Conservation (phyloP, 1,140 invertebrate genomes). For the Scylla paramamosain region DNA sequence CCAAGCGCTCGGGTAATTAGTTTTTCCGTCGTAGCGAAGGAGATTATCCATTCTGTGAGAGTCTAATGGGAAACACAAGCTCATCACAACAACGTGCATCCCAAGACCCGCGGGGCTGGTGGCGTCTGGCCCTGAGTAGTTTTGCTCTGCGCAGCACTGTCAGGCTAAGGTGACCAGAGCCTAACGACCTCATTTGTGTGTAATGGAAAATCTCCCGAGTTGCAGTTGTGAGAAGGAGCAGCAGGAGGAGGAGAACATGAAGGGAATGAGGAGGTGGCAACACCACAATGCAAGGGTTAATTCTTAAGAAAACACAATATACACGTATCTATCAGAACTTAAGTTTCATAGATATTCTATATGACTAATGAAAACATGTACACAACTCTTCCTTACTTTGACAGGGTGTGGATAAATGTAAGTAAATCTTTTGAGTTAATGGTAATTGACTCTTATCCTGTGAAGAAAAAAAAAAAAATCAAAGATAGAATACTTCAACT, state of each 20-base stretch:
- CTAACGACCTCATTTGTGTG: not conserved
- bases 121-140: not conserved
- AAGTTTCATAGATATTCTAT: too few species aligned
- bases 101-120: not conserved
- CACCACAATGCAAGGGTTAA: not conserved
- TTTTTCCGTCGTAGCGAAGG: slow-evolving; percentile 28
- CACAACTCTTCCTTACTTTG: not conserved
- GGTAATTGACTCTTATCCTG: not conserved
- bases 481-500: not conserved
- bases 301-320: not conserved
- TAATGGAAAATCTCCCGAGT: not conserved
- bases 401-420: not conserved
- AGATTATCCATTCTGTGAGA: slow-evolving; percentile 41
- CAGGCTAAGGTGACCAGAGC: not conserved
- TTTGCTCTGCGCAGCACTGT: too few species aligned
- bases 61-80: slow-evolving; percentile 34
- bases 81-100: not conserved
- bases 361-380: too few species aligned
- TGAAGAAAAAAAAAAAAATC: not conserved
- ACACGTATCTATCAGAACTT: not conserved
- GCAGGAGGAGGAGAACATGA: not conserved
- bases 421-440: not conserved
- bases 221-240: slow-evolving; percentile 28
- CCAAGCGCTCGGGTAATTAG: slow-evolving; percentile 53
- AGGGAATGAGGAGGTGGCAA: slow-evolving; percentile 4